A percentile compares a stretch with the other conserved stretches of the same genome.
phyloP scores from a whole-genome alignment of 2,113 vertebrate genomes.

The Forbesichthys agassizii region DNA sequence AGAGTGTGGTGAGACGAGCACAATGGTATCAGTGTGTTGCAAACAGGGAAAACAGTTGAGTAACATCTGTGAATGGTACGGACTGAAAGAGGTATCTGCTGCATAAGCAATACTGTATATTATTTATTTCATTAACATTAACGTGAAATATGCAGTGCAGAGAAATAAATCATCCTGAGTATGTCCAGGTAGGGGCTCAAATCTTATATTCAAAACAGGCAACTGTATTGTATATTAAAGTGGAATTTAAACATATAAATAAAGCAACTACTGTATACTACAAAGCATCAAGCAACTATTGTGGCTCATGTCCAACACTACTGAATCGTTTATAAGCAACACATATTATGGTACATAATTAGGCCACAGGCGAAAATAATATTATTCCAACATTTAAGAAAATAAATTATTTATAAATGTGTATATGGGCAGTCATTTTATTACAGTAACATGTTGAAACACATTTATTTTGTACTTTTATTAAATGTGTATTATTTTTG shows the following conservation, averaged over 20 bases:
- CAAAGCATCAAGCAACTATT: not conserved
- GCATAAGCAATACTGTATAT: not conserved
- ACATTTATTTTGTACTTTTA: too few relatives aligned
- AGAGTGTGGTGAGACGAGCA: slow-evolving; percentile 14
- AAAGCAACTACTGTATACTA: not conserved
- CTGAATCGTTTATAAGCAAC: not conserved
- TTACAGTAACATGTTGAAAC: too few relatives aligned
- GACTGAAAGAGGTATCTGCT: not conserved
- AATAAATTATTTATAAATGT: not conserved
- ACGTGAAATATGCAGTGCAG: too few relatives aligned
- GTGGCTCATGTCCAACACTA: too few relatives aligned
- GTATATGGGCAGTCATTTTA: not conserved
- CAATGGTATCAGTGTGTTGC: slow-evolving; percentile 29
- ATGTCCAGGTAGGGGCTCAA: too few relatives aligned
- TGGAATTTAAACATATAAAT: too few relatives aligned
- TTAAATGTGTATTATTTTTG: too few relatives aligned
- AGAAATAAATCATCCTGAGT: too few relatives aligned
- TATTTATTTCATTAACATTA: too few relatives aligned
- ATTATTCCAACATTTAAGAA: not conserved
- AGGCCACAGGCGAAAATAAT: not conserved
- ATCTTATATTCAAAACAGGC: too few relatives aligned
- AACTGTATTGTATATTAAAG: too few relatives aligned
- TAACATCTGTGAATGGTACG: not conserved
- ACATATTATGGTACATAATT: too few relatives aligned
- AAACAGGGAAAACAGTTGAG: slow-evolving; percentile 1